Conservation (phyloP, 2,797 vertebrate species). For the Lepilemur ruficaudatus region DNA sequence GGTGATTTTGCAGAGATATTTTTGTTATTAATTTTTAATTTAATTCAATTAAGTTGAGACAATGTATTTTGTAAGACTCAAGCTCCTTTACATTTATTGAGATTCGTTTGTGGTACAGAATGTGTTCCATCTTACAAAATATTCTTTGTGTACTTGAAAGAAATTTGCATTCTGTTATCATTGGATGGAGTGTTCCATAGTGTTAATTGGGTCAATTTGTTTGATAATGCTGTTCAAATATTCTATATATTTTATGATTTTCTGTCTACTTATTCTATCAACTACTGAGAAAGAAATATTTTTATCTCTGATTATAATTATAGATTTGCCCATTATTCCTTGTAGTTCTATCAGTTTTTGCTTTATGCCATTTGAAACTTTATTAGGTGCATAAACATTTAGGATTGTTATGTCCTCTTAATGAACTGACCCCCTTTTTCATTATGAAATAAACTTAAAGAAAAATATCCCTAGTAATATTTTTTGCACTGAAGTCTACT, state of each 20-base stretch:
- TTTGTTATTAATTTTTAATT: constrained; percentile 23
- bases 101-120: background rate
- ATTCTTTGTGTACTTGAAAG: constrained; percentile 15
- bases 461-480: background rate
- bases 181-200: background rate
- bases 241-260: constrained; percentile 31
- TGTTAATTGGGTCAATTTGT: constrained; percentile 8
- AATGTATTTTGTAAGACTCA: background rate
- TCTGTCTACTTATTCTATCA: constrained; percentile 21
- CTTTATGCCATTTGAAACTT: constrained; percentile 1
- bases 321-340: constrained; percentile 11
- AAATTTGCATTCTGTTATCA: background rate
- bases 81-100: background rate
- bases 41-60: background rate
- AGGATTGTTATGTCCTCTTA: background rate
- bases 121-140: background rate
- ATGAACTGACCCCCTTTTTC: background rate
- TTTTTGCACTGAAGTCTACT: constrained; percentile 16
- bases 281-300: constrained; percentile 22
- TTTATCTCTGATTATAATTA: background rate
- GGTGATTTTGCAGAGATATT: background rate
- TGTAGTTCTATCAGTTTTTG: constrained; percentile 1
- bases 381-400: background rate
- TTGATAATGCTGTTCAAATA: background rate
- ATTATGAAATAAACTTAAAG: constrained; percentile 23